Evolutionary conservation across 2,888 invertebrate species (phyloP).

Genomic region (Malachius bipustulatus): DNA sequence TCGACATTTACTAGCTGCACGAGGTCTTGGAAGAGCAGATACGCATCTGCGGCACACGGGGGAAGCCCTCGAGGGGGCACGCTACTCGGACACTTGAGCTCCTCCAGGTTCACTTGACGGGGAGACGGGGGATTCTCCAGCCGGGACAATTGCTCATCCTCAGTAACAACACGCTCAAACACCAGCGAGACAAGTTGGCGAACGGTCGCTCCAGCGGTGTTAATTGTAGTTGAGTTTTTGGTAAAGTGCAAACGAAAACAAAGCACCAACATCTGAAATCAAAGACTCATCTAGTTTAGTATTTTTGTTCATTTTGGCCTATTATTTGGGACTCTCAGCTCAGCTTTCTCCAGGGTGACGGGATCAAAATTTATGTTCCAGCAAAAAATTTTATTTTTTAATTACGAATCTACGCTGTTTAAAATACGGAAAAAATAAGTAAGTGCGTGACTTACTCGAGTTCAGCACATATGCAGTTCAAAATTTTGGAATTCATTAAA

Average conservation of each 20-base stretch:
- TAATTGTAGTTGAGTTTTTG: constrained; percentile 88
- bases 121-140: constrained; percentile 25
- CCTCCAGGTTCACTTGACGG: constrained; percentile 58
- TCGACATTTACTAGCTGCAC: constrained; percentile 95
- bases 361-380: too few species aligned
- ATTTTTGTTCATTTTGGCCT: too few species aligned
- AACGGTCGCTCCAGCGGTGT: constrained; percentile 96
- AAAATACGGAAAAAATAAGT: too few species aligned
- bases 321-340: too few species aligned
- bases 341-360: too few species aligned
- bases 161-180: constrained; percentile 72
- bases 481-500: too few species aligned
- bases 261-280: constrained; percentile 75
- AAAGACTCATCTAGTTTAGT: too few species aligned
- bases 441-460: too few species aligned
- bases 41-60: constrained; percentile 88
- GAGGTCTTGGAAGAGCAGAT: constrained; percentile 91
- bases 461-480: too few species aligned
- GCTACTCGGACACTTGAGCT: constrained; percentile 62
- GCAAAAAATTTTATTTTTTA: too few species aligned
- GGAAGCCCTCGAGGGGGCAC: constrained; percentile 71
- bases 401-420: too few species aligned
- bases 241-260: constrained; percentile 95
- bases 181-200: constrained; percentile 87
- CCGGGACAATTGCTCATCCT: constrained; percentile 44